Conservation (phyloP, 2,113 vertebrate genomes). For the human (Homo sapiens) region GRCh38 chr9:133633001-133633500, state of each 20-base stretch:
- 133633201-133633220: not conserved
- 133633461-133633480: accelerated
- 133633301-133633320: not conserved
- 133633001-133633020: accelerated
- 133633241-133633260: accelerated
- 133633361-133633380: not conserved
- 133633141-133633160: slow-evolving; percentile 32
- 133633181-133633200: not conserved
- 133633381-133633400: not conserved
- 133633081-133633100: not conserved
- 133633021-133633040: not conserved
- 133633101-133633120: not conserved
- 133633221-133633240: not conserved
- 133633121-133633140: slow-evolving; percentile 7
- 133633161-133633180: slow-evolving; percentile 58
- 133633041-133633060: not conserved
- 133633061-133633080: not conserved
- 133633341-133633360: accelerated
- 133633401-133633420: accelerated
- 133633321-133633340: not conserved
- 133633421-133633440: accelerated
- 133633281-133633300: too few relatives aligned
- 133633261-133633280: not conserved
- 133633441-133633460: not conserved
- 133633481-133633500: not conserved